phyloP scores from a whole-genome alignment of 2,113 vertebrate species.

The Ageneiosus marmoratus region DNA sequence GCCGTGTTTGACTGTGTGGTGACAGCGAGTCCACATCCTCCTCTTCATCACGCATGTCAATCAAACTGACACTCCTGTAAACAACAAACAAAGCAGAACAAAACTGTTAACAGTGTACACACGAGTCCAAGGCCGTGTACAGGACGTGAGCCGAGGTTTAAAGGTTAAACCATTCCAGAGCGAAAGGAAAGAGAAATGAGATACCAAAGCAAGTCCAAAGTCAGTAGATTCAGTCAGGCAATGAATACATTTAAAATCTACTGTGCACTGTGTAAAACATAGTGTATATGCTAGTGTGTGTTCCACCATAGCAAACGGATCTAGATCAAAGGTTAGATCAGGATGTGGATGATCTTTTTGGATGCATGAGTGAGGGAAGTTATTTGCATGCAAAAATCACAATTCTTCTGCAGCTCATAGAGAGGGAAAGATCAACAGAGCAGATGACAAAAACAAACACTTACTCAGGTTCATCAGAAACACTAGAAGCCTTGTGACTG shows the following conservation, averaged over 20 bases:
- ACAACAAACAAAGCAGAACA: slow-evolving; percentile 30
- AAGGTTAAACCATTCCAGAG: background rate
- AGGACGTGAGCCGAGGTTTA: background rate
- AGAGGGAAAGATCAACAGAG: background rate
- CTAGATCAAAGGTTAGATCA: background rate
- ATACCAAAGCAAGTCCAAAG: background rate
- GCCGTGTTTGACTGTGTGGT: slow-evolving; percentile 84
- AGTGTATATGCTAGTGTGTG: background rate
- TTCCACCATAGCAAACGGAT: slow-evolving; percentile 7
- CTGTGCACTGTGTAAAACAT: background rate
- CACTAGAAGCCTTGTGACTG: slow-evolving; percentile 86
- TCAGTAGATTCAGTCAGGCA: background rate
- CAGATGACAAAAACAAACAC: slow-evolving; percentile 63
- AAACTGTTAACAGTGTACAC: background rate
- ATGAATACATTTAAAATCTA: background rate
- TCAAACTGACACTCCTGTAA: slow-evolving; percentile 89
- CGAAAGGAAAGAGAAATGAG: background rate
- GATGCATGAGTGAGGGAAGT: slow-evolving; percentile 30
- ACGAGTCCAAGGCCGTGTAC: background rate
- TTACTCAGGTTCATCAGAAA: slow-evolving; percentile 96
- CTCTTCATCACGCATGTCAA: slow-evolving; percentile 89
- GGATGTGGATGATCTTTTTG: background rate
- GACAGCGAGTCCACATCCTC: slow-evolving; percentile 81
- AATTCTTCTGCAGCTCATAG: background rate
- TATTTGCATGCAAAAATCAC: slow-evolving; percentile 40